Conservation (phyloP, 2,888 invertebrate species). For the Eubasilissa splendida region DNA sequence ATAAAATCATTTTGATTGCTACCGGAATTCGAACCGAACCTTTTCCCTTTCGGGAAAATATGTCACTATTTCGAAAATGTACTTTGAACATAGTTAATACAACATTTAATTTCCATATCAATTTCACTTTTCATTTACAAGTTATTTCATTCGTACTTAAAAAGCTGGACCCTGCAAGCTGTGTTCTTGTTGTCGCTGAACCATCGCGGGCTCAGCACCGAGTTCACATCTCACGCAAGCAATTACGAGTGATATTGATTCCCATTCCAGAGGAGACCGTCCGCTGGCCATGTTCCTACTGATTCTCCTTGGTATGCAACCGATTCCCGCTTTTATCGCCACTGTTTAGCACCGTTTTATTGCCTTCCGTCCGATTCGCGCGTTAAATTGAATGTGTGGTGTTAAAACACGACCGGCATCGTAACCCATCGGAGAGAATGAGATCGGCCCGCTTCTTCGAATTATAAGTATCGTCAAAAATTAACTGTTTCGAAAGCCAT, state of each 20-base stretch:
- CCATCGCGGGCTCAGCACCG: neutral
- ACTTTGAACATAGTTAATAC: too few relatives aligned
- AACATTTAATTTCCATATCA: too few relatives aligned
- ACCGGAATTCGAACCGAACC: too few relatives aligned
- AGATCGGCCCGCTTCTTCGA: neutral
- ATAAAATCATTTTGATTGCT: too few relatives aligned
- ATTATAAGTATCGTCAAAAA: neutral
- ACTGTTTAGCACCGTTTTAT: constrained; percentile 43
- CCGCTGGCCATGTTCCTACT: constrained; percentile 13
- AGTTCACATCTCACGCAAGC: neutral
- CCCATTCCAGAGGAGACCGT: constrained; percentile 7
- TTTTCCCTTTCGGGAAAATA: too few relatives aligned
- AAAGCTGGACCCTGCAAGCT: too few relatives aligned
- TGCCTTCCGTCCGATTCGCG: constrained; percentile 27
- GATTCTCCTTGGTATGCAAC: constrained; percentile 30
- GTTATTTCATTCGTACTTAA: too few relatives aligned
- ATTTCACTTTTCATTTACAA: too few relatives aligned
- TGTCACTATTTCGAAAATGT: too few relatives aligned
- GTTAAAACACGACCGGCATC: constrained; percentile 26
- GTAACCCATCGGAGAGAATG: constrained; percentile 31
- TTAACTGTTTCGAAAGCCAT: too few relatives aligned
- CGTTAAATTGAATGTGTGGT: constrained; percentile 40
- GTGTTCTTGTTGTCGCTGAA: too few relatives aligned
- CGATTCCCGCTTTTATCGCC: constrained; percentile 36
- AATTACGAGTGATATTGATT: constrained; percentile 20